Conservation (phyloP, 2,797 vertebrate genomes). For the Meda fulgida region DNA sequence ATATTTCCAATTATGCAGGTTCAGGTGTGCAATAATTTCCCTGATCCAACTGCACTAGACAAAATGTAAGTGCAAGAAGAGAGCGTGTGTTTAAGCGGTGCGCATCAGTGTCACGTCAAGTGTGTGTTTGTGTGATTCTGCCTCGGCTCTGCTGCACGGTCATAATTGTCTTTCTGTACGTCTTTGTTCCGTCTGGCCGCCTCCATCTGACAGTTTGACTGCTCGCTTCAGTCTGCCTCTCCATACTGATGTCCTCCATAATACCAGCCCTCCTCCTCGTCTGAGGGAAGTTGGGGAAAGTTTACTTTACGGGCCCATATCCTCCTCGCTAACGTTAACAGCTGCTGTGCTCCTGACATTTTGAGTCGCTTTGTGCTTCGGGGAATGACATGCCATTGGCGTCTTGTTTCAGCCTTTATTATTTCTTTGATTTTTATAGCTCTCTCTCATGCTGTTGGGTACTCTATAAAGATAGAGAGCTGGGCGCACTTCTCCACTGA, state of each 20-base stretch:
- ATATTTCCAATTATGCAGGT: constrained; percentile 21
- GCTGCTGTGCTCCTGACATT: constrained; percentile 75
- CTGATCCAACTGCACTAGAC: not conserved
- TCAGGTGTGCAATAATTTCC: constrained; percentile 27
- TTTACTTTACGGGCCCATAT: constrained; percentile 74
- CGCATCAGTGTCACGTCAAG: constrained; percentile 48
- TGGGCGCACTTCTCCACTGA: constrained; percentile 53
- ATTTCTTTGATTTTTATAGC: constrained; percentile 46
- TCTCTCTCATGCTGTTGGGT: constrained; percentile 49
- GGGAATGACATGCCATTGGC: constrained; percentile 63
- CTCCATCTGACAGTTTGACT: constrained; percentile 81
- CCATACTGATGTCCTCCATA: constrained; percentile 70
- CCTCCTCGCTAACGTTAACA: constrained; percentile 61
- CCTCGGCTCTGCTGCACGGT: constrained; percentile 67
- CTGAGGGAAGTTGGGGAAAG: constrained; percentile 70
- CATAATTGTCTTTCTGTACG: constrained; percentile 77
- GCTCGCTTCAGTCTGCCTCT: constrained; percentile 70
- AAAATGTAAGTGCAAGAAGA: not conserved
- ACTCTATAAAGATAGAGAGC: constrained; percentile 49
- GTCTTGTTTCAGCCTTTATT: constrained; percentile 52
- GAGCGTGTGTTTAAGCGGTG: constrained; percentile 30
- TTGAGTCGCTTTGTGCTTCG: constrained; percentile 69
- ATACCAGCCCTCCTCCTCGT: constrained; percentile 50
- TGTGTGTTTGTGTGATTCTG: constrained; percentile 48
- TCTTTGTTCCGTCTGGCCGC: constrained; percentile 80